A percentile compares a stretch with the other conserved stretches of the same genome.
These are phyloP conservation scores for Chymomyza caudatula DNA, from an alignment of 2,888 invertebrate genomes.

Conservation along the genomic window DNA sequence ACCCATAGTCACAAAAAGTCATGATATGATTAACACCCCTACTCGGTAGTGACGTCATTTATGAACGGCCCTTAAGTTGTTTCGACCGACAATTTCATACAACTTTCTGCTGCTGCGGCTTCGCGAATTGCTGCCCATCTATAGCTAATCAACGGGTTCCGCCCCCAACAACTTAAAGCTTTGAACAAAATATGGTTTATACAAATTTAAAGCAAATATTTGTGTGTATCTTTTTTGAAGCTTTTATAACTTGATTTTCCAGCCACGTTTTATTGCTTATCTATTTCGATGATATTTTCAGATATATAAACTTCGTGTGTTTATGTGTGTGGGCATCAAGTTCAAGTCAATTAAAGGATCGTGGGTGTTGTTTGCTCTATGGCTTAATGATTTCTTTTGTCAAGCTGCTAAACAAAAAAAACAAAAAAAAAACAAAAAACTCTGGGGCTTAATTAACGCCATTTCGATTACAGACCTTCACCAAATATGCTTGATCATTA, in stretches of 20 bases:
- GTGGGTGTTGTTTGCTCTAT: conserved; percentile 39
- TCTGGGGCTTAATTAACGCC: conserved; percentile 39
- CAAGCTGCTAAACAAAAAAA: background rate
- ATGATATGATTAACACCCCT: too few relatives aligned
- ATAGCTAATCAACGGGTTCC: conserved; percentile 19
- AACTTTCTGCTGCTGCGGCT: background rate
- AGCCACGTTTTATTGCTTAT: background rate
- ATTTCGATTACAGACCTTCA: conserved; percentile 14
- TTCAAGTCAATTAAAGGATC: conserved; percentile 42
- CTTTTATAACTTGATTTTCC: conserved; percentile 1
- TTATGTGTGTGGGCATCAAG: background rate
- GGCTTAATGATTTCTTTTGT: background rate
- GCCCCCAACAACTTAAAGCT: conserved; percentile 21
- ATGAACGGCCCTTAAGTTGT: too few relatives aligned
- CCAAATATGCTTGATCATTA: conserved; percentile 44
- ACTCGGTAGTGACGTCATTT: too few relatives aligned
- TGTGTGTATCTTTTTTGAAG: conserved; percentile 2
- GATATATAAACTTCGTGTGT: background rate
- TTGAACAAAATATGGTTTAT: conserved; percentile 27
- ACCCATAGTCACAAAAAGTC: too few relatives aligned
- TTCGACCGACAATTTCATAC: background rate
- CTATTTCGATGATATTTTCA: conserved; percentile 8
- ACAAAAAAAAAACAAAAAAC: background rate
- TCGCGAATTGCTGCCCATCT: too few relatives aligned
- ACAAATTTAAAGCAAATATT: conserved; percentile 53